Conservation (phyloP, 2,113 vertebrate genomes). For the Grallaria varia region DNA sequence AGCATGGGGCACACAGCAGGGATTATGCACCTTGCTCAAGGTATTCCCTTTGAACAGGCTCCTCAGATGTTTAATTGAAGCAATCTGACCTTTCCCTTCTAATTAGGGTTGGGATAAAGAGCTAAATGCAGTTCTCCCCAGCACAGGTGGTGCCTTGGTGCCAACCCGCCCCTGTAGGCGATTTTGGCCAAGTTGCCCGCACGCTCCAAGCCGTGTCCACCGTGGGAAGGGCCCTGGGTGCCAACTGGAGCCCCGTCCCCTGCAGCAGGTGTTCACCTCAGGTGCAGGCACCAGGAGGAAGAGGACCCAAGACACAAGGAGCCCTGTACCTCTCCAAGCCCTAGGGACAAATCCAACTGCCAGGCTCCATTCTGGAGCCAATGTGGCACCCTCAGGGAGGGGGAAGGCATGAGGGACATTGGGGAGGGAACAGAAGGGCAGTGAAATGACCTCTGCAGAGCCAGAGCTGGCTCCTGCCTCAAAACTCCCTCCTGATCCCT, state of each 20-base stretch:
- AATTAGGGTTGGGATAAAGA: not conserved
- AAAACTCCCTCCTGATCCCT: not conserved
- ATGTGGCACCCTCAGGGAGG: not conserved
- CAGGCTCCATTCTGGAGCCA: fast-evolving
- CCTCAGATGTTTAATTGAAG: not conserved
- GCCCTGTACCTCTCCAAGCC: not conserved
- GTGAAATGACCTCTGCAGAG: not conserved
- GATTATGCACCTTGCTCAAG: not conserved
- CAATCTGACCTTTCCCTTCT: not conserved
- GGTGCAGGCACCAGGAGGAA: not conserved
- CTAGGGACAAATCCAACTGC: fast-evolving
- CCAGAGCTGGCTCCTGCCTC: not conserved
- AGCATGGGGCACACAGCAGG: fast-evolving
- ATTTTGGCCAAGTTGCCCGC: not conserved
- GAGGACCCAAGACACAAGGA: not conserved
- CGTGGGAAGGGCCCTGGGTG: not conserved
- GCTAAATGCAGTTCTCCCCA: not conserved
- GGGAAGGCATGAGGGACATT: not conserved
- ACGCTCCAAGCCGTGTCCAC: not conserved
- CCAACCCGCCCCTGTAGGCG: not conserved
- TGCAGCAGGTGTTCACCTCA: not conserved
- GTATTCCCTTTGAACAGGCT: not conserved
- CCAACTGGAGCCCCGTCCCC: not conserved
- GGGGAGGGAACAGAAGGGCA: not conserved
- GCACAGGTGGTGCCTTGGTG: not conserved